Evolutionary conservation across 2,113 vertebrate genomes (phyloP).

Genomic region (Galeopterus variegatus): DNA sequence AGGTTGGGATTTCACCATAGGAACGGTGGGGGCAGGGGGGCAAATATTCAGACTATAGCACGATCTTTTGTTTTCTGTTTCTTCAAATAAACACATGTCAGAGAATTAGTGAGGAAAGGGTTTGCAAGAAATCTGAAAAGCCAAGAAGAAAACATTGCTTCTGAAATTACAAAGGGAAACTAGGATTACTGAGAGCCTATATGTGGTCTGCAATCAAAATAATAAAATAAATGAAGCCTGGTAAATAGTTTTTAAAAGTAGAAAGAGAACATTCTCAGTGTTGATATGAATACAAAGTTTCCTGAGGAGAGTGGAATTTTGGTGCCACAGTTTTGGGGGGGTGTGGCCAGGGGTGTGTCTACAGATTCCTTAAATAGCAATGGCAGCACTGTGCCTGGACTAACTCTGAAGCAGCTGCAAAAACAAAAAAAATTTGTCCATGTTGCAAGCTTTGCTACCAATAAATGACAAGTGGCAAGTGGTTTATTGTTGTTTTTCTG

Average conservation of each 20-base stretch:
- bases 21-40: too few relatives aligned
- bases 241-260: background rate
- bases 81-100: background rate
- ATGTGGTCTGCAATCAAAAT: background rate
- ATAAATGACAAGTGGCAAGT: fast-evolving
- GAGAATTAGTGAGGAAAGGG: background rate
- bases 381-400: fast-evolving
- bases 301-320: fast-evolving
- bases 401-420: background rate
- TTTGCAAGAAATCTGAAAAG: background rate
- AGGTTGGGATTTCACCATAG: background rate
- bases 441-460: background rate
- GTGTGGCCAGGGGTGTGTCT: fast-evolving
- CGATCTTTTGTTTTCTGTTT: background rate
- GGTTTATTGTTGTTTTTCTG: background rate
- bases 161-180: background rate
- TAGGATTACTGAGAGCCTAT: background rate
- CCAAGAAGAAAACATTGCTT: background rate
- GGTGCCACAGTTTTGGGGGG: fast-evolving
- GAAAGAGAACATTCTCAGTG: background rate
- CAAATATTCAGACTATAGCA: background rate
- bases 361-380: too few relatives aligned
- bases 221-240: background rate
- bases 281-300: background rate
- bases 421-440: background rate